Conservation (phyloP, 1,140 invertebrate species). For the Drosophila arizonae region DNA sequence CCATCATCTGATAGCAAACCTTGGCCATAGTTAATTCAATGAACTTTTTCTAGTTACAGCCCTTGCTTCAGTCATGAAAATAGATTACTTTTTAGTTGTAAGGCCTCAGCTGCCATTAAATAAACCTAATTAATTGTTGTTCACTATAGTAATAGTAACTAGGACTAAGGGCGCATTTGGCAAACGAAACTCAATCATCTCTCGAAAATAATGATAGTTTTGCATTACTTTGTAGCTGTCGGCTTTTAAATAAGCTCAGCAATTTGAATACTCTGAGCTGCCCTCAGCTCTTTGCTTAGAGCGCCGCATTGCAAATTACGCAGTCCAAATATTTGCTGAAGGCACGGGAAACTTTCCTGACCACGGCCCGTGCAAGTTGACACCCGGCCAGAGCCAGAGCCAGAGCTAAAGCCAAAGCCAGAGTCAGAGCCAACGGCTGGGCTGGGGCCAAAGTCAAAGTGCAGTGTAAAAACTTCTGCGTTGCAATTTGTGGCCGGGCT, state of each 20-base stretch:
- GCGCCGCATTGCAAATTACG: constrained; percentile 69
- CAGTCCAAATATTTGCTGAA: constrained; percentile 67
- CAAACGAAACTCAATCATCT: constrained; percentile 23
- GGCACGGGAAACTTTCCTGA: constrained; percentile 63
- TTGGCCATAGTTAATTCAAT: constrained; percentile 2
- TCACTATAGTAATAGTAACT: too few relatives aligned
- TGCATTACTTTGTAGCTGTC: constrained; percentile 15
- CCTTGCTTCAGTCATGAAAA: too few relatives aligned
- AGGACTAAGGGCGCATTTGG: too few relatives aligned
- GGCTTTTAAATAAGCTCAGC: background rate
- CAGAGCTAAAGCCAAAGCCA: constrained; percentile 36
- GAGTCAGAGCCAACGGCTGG: constrained; percentile 24
- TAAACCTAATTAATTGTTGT: background rate
- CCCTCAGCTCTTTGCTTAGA: constrained; percentile 27
- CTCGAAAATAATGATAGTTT: constrained; percentile 3
- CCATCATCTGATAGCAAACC: constrained; percentile 4
- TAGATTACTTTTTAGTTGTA: too few relatives aligned
- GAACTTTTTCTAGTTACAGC: too few relatives aligned
- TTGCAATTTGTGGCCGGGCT: constrained; percentile 64
- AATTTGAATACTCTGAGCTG: constrained; percentile 4
- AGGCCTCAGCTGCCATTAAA: too few relatives aligned
- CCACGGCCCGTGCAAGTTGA: constrained; percentile 66
- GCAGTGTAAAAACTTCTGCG: constrained; percentile 68
- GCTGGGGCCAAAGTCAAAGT: constrained; percentile 58
- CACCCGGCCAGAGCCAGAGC: constrained; percentile 59